Evolutionary conservation across 1,140 invertebrate species (phyloP).

Genomic region (Drosophila kohkoa): DNA sequence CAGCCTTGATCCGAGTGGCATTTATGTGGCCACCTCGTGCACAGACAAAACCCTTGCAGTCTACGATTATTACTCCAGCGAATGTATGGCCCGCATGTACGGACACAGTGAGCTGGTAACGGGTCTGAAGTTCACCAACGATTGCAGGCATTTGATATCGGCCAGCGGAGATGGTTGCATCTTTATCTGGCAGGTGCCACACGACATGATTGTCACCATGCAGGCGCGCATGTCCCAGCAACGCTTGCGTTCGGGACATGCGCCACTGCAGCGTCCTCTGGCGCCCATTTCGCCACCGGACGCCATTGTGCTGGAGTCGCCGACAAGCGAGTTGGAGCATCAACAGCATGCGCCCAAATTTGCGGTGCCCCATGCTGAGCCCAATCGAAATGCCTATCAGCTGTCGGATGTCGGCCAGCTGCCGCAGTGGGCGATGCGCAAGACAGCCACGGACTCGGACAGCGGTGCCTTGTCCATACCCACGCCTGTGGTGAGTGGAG

Average conservation of each 20-base stretch:
- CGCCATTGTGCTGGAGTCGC: constrained; percentile 74
- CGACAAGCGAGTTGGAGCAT: constrained; percentile 69
- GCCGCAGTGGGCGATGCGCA: constrained; percentile 92
- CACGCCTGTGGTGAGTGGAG: constrained; percentile 40
- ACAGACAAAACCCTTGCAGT: constrained; percentile 98
- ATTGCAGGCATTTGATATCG: constrained; percentile 95
- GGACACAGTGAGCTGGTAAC: constrained; percentile 98
- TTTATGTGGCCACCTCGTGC: constrained; percentile 96
- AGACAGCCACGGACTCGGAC: constrained; percentile 64
- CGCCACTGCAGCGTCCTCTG: constrained; percentile 67
- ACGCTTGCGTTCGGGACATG: constrained; percentile 86
- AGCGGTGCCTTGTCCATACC: constrained; percentile 75
- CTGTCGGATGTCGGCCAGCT: constrained; percentile 88
- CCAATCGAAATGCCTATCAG: constrained; percentile 77
- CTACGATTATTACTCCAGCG: constrained; percentile 97
- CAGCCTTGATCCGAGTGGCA: constrained; percentile 94
- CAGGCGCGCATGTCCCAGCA: constrained; percentile 93
- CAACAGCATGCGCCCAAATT: constrained; percentile 82
- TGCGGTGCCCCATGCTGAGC: constrained; percentile 85
- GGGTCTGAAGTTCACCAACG: constrained; percentile 95
- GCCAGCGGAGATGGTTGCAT: constrained; percentile 97
- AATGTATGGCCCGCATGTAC: constrained; percentile 97
- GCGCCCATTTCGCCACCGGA: constrained; percentile 69
- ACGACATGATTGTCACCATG: constrained; percentile 98
- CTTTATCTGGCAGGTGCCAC: constrained; percentile 96